A percentile compares a stretch with the other conserved stretches of the same genome.
These are phyloP conservation scores for Rhabdornis inornatus DNA, from an alignment of 2,113 vertebrate species.

Conservation along the genomic window DNA sequence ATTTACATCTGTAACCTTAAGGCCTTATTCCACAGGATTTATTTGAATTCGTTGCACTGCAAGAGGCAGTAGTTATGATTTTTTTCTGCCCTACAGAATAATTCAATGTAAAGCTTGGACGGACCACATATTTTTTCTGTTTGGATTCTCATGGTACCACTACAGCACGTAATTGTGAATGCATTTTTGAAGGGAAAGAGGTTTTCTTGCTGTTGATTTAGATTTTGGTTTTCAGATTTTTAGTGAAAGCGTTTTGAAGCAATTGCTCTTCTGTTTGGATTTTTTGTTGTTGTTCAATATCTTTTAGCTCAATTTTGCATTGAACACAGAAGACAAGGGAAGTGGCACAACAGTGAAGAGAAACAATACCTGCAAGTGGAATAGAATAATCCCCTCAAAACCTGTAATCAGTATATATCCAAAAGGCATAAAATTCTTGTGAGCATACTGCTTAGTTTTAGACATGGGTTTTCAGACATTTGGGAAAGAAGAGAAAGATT, in stretches of 20 bases:
- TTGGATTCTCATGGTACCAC: not conserved
- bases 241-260: not conserved
- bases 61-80: not conserved
- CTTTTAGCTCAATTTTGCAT: not conserved
- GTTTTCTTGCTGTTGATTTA: not conserved
- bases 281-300: not conserved
- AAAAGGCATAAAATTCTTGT: not conserved
- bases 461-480: not conserved
- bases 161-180: not conserved
- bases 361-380: not conserved
- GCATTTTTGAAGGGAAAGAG: not conserved
- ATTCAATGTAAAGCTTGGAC: not conserved
- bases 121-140: not conserved
- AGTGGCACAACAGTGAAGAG: not conserved
- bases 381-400: not conserved
- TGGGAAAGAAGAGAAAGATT: not conserved
- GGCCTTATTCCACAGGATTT: constrained; percentile 10
- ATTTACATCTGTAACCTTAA: constrained; percentile 38
- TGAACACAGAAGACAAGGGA: not conserved
- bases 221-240: not conserved
- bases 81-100: not conserved
- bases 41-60: constrained; percentile 11
- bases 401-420: not conserved
- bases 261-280: not conserved
- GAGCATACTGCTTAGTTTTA: not conserved